Base-by-base conservation (phyloP, 2,113 vertebrate genomes). In the Emydura subglobosa region DNA sequence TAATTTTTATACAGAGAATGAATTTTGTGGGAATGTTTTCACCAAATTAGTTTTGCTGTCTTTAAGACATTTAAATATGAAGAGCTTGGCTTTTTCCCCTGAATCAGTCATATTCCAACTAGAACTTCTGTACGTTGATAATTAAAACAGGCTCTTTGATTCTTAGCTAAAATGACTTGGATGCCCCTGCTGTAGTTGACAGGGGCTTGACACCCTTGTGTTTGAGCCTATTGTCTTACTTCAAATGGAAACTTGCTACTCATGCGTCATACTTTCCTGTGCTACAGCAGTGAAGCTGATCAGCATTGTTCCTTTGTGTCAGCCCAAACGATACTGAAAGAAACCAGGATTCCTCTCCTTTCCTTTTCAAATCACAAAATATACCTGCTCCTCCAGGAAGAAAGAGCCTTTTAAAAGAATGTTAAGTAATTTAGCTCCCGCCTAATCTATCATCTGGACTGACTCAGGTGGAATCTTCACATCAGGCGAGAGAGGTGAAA, bases 361-460 rank as follows among this genome's bases (percentile, higher is more conserved):
- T 39, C 7, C 24, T 19, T 44, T 7, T 1, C 0, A 31, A 49
- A 53, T 53, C 7, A 1, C 8, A 0, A 14, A 2, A 13, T 16
- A 44, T 54, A 55, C 54, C 83, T 51, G n/a, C 31, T 13, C 83
- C 54, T n/a, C 1, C 49, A 31, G 51, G 31, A 10, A 29, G 9
- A 39, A 24, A 3, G 25, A 87, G 50, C 76, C 65, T 42, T 55
- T 9, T 6, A 68, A 29, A 10, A 79, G 44, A 13, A 27, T 1
- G 25, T 9, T 2, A 16, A 14, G 51, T 6, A 12, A 1, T 7
- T 12, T 86, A 50, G 17, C 53, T 54, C 3, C 0, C 0, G 0
- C 5, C 6, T 68, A 5, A 12, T 92, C 44, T 10, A 47, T n/a
- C 61, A 44, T 21, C 61, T 34, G 1, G 49, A 65, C 82, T 81